phyloP scores from a whole-genome alignment of 2,113 vertebrate species.

The Sinocyclocheilus anshuiensis region DNA sequence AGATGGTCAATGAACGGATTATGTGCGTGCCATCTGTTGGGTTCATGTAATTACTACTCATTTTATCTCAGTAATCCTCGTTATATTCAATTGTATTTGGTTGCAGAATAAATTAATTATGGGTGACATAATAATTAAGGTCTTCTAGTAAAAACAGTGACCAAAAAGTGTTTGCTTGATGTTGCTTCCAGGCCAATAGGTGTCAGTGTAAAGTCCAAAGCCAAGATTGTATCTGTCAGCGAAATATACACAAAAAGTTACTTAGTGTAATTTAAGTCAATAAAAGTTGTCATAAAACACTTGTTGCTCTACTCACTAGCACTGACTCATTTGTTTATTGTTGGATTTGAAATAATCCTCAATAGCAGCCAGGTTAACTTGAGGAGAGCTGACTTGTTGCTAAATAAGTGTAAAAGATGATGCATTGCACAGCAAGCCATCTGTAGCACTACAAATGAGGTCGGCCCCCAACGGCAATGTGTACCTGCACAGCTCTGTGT shows the following conservation, averaged over 20 bases:
- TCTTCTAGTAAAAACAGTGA: background rate
- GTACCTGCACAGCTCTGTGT: background rate
- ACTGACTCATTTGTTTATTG: constrained; percentile 29
- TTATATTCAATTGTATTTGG: background rate
- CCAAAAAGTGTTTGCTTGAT: background rate
- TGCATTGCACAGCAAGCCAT: constrained; percentile 25
- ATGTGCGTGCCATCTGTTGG: background rate
- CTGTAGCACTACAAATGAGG: background rate
- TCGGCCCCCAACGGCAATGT: background rate
- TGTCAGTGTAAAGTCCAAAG: background rate
- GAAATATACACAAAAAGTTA: background rate
- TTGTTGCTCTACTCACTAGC: background rate
- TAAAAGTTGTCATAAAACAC: background rate
- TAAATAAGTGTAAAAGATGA: constrained; percentile 29
- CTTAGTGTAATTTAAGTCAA: background rate
- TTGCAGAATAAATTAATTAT: background rate
- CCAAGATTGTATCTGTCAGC: background rate
- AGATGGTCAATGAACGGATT: background rate
- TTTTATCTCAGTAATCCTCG: background rate
- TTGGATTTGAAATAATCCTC: constrained; percentile 1
- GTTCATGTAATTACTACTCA: background rate
- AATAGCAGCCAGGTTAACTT: constrained; percentile 7
- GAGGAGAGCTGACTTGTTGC: constrained; percentile 10
- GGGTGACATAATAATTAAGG: background rate
- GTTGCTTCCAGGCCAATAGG: background rate